A percentile compares a stretch with the other conserved stretches of the same genome.
phyloP scores from a whole-genome alignment of 2,888 invertebrate species.

The Pristionchus japonicus region DNA sequence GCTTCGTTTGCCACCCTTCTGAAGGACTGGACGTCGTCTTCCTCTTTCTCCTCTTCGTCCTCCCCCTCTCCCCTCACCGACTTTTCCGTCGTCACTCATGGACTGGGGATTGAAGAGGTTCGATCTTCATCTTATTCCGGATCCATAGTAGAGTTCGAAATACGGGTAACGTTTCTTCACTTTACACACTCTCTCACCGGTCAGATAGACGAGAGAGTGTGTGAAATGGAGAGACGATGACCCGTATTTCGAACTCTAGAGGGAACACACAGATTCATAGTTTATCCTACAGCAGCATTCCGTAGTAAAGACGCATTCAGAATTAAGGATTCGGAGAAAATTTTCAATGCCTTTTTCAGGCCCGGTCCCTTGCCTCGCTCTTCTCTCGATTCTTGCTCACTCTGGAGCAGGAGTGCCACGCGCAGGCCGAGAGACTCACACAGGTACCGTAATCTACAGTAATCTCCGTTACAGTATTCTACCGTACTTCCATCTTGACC shows the following conservation, averaged over 20 bases:
- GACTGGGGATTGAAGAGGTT: background rate
- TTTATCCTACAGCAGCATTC: too few relatives aligned
- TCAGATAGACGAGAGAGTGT: too few relatives aligned
- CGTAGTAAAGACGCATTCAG: too few relatives aligned
- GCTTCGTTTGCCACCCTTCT: background rate
- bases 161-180: too few relatives aligned
- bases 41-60: background rate
- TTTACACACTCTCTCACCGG: too few relatives aligned
- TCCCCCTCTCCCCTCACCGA: background rate
- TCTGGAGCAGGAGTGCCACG: background rate
- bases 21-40: background rate
- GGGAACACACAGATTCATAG: too few relatives aligned
- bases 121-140: background rate
- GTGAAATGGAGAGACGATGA: too few relatives aligned
- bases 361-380: background rate
- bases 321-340: background rate
- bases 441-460: background rate
- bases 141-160: too few relatives aligned
- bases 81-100: background rate
- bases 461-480: too few relatives aligned
- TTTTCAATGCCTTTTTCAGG: background rate
- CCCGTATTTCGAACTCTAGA: too few relatives aligned
- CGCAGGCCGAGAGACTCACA: background rate
- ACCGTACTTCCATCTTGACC: background rate
- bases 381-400: background rate